Evolutionary conservation across 2,113 vertebrate genomes (phyloP), one percentile per base, ranked within the genome.

Genomic region (Aegithalos caudatus): DNA sequence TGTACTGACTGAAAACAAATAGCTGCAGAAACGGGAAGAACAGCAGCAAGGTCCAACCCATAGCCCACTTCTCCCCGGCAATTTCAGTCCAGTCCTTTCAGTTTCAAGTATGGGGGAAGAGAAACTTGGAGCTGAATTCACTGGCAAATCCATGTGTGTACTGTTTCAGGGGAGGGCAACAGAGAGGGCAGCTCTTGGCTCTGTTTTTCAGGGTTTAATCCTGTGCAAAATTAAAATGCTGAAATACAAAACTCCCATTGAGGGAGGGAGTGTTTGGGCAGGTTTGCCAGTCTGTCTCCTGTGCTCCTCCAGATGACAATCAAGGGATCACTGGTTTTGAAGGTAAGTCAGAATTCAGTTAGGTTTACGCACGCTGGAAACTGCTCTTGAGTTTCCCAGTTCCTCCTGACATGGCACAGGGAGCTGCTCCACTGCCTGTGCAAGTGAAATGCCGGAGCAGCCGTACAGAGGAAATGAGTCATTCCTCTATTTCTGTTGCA

Each of bases 391-490:
- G 79, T 74, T 81, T 88, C 47, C 71, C 40, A 31, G 6, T 31
- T 71, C 72, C 82, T 57, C 69, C 88, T 44, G 81, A 42, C 81
- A 21, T 5, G 72, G 78, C 66, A 6, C 47, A 23, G 89, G 70
- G 83, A 88, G 82, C 74, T 2, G n/a, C 94, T 94, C 72, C 5
- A 1, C 48, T 90, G 95, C 88, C 78, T 80, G 87, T 35, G 92
- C 25, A 2, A 86, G 79, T 11, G 47, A 81, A 95, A 85, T 15
- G 6, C 72, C 1, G 38, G 90, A 94, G 92, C 94, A 73, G 86
- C 93, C 60, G 81, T 94, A 7, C 58, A 95, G 88, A 97, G 97
- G 97, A 97, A 97, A 89, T 97, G 96, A 97, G 77, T 97, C 96
- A 97, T 95, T 85, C 86, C 77, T 73, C 96, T 90, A 69, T 92